Evolutionary conservation across 2,797 vertebrate genomes (phyloP), one percentile per base, ranked within the genome.

Genomic region (Mormyrops boulengeri): DNA sequence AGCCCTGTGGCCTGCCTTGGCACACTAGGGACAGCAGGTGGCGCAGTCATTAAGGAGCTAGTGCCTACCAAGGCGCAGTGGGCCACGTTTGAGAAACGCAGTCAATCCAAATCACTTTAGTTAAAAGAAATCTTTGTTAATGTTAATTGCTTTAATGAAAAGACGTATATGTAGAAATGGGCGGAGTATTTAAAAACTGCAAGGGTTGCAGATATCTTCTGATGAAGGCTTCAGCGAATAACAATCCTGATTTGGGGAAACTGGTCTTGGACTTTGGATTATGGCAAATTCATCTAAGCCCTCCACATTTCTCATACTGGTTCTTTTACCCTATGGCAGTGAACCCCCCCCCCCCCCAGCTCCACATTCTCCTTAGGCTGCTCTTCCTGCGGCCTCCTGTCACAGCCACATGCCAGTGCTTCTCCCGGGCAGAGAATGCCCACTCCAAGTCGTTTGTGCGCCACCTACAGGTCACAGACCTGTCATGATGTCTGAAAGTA

Each of bases 11-110:
- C 38, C 69, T 49, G 17, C 6, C 77, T 49, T 84, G 7, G 80
- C 44, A 4, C 38, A 17, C 80, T 49, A 19, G 7, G 17, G 85
- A 82, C 30, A 77, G 82, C 93, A 66, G 73, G 87, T 7, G 90
- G 91, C 90, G 91, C 92, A 92, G 93, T 93, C 93, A 93, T 92
- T 92, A 88, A 38, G 0, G 89, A 91, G 47, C 90, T 93, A 94
- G 44, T n/a, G 69, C 69, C 14, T 77, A 41, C 69, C 30, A 41
- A 77, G 69, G 34, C 14, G 4, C 14, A 41, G 2, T 41, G 12
- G 69, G 34, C 69, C 34, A 77, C 69, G 41, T 19, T 19, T 77
- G 12, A 38, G 12, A 77, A 77, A 19, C 2, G 11, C 14, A 77
- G 30, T 50, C 47, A 52, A 49, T 26, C 8, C 9, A 11, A 49